These are phyloP conservation scores for Camponotus vicinus DNA, from an alignment of 1,140 invertebrate species.

Conservation along the genomic window DNA sequence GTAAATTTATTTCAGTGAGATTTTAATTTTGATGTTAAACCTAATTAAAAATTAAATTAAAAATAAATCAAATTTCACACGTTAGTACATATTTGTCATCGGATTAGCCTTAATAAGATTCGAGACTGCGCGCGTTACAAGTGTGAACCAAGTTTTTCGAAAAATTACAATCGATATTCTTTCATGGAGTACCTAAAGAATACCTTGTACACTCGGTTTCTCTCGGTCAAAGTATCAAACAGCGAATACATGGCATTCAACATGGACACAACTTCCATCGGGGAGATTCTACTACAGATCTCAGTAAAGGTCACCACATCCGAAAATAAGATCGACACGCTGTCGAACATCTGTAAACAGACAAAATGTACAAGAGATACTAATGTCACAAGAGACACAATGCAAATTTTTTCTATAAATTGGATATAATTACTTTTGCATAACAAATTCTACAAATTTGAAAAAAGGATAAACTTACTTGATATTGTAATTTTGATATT, in stretches of 20 bases:
- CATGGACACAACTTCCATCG: conserved; percentile 99
- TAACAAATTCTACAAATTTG: background rate
- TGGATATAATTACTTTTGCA: background rate
- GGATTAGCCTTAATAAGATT: background rate
- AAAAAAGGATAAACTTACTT: background rate
- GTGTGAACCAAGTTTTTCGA: background rate
- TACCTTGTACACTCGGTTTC: conserved; percentile 98
- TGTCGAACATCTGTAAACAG: conserved; percentile 94
- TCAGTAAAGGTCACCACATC: conserved; percentile 99
- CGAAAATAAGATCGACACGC: conserved; percentile 97
- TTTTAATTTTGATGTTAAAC: background rate
- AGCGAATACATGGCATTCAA: conserved; percentile 98
- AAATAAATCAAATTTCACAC: background rate
- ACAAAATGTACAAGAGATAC: background rate
- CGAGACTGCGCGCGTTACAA: background rate
- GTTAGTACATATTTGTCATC: background rate
- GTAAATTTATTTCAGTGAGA: background rate
- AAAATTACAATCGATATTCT: conserved; percentile 40
- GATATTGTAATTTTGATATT: too few relatives aligned
- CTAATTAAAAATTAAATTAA: background rate
- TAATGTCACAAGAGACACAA: background rate
- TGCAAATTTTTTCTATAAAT: background rate
- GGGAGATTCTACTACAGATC: conserved; percentile 97
- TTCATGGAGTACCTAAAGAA: conserved; percentile 64
- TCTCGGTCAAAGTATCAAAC: conserved; percentile 96